Conservation (phyloP, 1,140 invertebrate species). For the Babylonia areolata region DNA sequence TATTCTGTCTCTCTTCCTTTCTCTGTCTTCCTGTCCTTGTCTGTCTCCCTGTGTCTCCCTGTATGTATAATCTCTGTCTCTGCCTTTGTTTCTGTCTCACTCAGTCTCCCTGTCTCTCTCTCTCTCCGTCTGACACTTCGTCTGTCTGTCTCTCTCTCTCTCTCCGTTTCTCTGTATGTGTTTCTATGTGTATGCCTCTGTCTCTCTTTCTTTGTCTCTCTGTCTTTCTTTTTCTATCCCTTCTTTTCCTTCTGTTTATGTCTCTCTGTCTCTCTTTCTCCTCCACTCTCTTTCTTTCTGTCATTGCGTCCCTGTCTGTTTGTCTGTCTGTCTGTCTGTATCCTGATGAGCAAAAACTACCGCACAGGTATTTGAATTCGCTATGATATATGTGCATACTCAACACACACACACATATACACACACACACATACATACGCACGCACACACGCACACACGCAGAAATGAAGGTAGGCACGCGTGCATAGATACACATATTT, state of each 20-base stretch:
- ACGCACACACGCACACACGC: neutral
- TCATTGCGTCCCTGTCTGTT: neutral
- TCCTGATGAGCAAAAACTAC: no score
- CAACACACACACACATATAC: no score
- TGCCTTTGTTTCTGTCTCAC: neutral
- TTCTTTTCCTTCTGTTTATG: neutral
- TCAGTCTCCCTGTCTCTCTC: neutral
- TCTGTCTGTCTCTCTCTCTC: no score
- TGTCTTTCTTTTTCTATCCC: neutral
- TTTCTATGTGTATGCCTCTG: neutral
- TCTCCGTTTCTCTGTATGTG: neutral
- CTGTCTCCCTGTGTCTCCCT: no score
- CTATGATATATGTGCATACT: no score
- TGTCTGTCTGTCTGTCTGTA: neutral
- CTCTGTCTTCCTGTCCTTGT: neutral
- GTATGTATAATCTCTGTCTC: neutral
- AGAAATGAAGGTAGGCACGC: no score
- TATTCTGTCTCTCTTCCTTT: neutral
- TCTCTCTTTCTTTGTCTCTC: constrained; percentile 6
- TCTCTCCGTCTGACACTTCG: no score
- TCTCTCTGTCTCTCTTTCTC: no score
- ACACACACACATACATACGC: constrained; percentile 4
- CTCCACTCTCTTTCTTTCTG: no score
- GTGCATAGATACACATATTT: no score
- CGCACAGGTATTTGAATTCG: no score